Evolutionary conservation across 2,888 invertebrate genomes (phyloP).

Genomic region (Cephus nigrinus): DNA sequence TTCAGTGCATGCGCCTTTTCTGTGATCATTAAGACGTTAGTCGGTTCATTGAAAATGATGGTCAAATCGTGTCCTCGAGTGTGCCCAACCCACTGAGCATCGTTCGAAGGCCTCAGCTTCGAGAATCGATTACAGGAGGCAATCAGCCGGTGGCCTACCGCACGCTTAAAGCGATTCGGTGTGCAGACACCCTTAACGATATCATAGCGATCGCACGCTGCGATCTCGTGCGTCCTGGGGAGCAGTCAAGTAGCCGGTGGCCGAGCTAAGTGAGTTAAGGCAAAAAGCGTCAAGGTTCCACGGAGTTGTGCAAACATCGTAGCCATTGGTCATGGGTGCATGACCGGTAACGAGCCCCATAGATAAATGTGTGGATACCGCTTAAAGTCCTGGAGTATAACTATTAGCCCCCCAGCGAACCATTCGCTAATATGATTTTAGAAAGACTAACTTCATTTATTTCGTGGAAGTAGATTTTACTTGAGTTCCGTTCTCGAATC

Average conservation of each 20-base stretch:
- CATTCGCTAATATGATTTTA: background rate
- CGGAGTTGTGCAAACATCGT: slow-evolving; percentile 37
- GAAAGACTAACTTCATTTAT: background rate
- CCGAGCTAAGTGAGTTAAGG: slow-evolving; percentile 25
- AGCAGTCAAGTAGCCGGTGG: slow-evolving; percentile 34
- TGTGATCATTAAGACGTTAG: background rate
- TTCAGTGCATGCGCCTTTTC: background rate
- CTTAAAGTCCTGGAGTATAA: slow-evolving; percentile 13
- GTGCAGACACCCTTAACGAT: slow-evolving; percentile 37
- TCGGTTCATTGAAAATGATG: background rate
- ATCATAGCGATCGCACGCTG: slow-evolving; percentile 38
- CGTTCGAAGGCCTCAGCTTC: background rate
- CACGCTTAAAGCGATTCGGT: slow-evolving; percentile 14
- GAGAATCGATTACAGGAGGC: background rate
- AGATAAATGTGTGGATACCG: slow-evolving; percentile 17
- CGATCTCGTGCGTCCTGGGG: slow-evolving; percentile 37
- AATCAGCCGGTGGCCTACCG: background rate
- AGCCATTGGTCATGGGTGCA: slow-evolving; percentile 37
- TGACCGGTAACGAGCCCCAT: slow-evolving; percentile 41
- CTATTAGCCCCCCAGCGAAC: background rate
- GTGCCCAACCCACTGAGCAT: background rate
- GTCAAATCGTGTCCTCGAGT: background rate
- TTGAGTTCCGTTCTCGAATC: background rate
- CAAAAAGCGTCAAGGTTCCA: slow-evolving; percentile 44
- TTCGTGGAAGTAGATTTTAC: background rate